A percentile compares a stretch with the other conserved stretches of the same genome.
These are phyloP conservation scores for Limnephilus lunatus DNA, from an alignment of 2,888 invertebrate genomes.

Conservation along the genomic window DNA sequence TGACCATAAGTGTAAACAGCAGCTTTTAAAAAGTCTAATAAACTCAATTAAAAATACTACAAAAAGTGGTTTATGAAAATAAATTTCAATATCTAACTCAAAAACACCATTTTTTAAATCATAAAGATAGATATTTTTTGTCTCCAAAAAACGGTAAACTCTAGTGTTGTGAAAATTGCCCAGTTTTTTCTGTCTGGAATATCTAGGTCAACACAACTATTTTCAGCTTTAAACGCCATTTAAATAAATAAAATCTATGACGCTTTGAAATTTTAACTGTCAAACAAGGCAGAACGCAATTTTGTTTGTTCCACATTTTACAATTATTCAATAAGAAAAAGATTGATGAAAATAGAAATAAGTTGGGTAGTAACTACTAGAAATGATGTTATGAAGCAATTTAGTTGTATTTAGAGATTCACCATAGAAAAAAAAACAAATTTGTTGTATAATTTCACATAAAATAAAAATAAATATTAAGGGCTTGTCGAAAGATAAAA, in stretches of 20 bases:
- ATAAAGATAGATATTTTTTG: neutral
- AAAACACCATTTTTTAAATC: neutral
- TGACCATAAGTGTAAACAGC: neutral
- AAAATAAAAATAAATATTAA: conserved; percentile 12
- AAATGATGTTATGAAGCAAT: neutral
- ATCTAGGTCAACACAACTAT: neutral
- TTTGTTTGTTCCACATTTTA: neutral
- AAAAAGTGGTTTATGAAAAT: neutral
- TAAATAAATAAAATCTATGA: neutral
- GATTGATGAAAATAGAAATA: neutral
- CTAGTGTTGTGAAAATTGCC: neutral
- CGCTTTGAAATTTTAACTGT: neutral
- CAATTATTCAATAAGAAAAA: neutral
- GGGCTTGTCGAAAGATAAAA: neutral
- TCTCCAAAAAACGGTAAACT: neutral
- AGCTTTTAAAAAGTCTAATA: neutral
- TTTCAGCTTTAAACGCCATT: neutral
- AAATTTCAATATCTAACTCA: neutral
- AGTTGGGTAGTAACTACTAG: neutral
- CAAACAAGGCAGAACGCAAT: neutral
- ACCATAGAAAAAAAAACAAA: neutral
- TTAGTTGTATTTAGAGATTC: neutral
- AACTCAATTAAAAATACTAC: neutral
- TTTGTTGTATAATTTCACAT: neutral
- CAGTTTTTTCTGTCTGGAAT: neutral